Percentiles rank a stretch among this genome's conserved stretches.
These are phyloP conservation scores for Spea bombifrons DNA, from an alignment of 2,113 vertebrate species.

Conservation along the genomic window DNA sequence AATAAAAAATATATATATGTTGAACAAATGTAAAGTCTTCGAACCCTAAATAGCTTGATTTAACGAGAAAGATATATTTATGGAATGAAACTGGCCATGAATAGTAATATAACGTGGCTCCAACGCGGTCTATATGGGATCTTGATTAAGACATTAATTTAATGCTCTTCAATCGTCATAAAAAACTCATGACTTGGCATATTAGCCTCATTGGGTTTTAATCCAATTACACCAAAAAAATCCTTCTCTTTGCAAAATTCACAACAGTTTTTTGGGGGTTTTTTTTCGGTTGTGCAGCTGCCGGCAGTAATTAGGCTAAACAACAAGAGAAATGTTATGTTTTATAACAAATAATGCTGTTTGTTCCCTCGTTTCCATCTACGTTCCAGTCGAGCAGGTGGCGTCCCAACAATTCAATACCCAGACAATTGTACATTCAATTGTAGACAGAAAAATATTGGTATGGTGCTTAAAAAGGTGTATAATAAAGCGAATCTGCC, in stretches of 20 bases:
- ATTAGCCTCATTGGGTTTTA: constrained; percentile 37
- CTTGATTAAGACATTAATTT: constrained; percentile 17
- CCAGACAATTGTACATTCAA: not conserved
- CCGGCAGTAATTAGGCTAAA: constrained; percentile 22
- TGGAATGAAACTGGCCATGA: constrained; percentile 23
- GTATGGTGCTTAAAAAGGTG: too few relatives aligned
- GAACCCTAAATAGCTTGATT: not conserved
- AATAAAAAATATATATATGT: not conserved
- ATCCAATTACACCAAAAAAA: constrained; percentile 33
- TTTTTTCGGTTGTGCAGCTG: constrained; percentile 15
- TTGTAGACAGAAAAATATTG: too few relatives aligned
- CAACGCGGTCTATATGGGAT: not conserved
- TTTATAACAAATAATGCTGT: constrained; percentile 24
- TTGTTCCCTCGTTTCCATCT: not conserved
- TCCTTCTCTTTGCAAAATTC: constrained; percentile 21
- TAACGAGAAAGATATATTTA: constrained; percentile 9
- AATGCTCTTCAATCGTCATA: constrained; percentile 6
- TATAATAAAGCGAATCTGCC: too few relatives aligned
- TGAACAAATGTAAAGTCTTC: constrained; percentile 15
- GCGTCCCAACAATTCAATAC: not conserved
- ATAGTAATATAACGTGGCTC: constrained; percentile 11
- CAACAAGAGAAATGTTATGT: constrained; percentile 30
- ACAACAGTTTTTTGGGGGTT: not conserved
- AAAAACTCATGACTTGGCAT: constrained; percentile 23
- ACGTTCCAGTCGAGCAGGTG: not conserved